phyloP scores from a whole-genome alignment of 2,797 vertebrate genomes.

The Acipenser transmontanus region DNA sequence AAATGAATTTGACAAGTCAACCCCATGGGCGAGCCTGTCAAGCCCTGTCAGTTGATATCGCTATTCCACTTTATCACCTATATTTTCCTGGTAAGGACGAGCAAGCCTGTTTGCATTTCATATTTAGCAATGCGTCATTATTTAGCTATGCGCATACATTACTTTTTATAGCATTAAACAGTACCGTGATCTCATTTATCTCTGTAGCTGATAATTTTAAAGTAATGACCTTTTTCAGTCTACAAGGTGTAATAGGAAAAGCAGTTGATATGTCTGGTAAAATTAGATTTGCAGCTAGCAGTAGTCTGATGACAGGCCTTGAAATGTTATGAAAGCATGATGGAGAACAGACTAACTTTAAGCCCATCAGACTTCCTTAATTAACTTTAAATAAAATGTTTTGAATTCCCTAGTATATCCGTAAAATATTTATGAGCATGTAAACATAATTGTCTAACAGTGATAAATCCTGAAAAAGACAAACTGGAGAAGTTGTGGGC shows the following conservation, averaged over 20 bases:
- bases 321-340: too few species aligned
- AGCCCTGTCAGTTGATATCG: not conserved
- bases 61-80: not conserved
- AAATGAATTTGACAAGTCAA: not conserved
- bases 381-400: too few species aligned
- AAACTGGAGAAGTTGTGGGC: too few species aligned
- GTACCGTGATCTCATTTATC: constrained; percentile 29
- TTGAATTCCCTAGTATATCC: too few species aligned
- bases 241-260: constrained; percentile 15
- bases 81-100: not conserved
- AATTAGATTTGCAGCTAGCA: constrained; percentile 27
- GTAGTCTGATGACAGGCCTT: too few species aligned
- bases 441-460: too few species aligned
- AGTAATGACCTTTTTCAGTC: constrained; percentile 20
- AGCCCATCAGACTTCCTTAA: too few species aligned
- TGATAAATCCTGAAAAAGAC: too few species aligned
- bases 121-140: constrained; percentile 25
- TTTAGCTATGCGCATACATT: constrained; percentile 21
- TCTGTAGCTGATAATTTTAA: constrained; percentile 25
- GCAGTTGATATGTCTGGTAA: constrained; percentile 31
- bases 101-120: not conserved
- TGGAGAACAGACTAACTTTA: too few species aligned
- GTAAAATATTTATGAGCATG: too few species aligned
- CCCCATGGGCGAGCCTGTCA: not conserved
- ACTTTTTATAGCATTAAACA: constrained; percentile 29